phyloP scores from a whole-genome alignment of 2,113 vertebrate genomes.

The Natator depressus region DNA sequence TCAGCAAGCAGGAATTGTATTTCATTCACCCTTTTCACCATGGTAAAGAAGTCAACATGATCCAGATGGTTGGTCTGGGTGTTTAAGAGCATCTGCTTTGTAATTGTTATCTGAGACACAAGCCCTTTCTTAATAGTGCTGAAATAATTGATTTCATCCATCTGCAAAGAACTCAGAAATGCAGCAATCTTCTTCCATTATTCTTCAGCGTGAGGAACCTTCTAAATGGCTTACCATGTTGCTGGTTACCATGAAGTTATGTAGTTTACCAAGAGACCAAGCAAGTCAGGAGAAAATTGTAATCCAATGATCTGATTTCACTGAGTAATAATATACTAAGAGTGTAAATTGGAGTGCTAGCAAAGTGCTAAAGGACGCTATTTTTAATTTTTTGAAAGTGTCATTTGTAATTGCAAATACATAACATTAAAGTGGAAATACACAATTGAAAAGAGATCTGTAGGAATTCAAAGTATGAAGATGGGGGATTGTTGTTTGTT shows the following conservation, averaged over 20 bases:
- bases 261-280: slow-evolving; percentile 16
- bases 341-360: neutral
- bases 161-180: slow-evolving; percentile 55
- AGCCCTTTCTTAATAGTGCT: slow-evolving; percentile 73
- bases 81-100: slow-evolving; percentile 73
- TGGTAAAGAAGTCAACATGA: slow-evolving; percentile 72
- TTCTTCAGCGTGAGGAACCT: slow-evolving; percentile 22
- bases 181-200: slow-evolving; percentile 62
- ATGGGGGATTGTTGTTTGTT: neutral
- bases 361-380: neutral
- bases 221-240: slow-evolving; percentile 39
- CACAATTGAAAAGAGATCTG: too few species aligned
- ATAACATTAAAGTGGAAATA: neutral
- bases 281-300: neutral
- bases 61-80: slow-evolving; percentile 81
- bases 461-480: neutral
- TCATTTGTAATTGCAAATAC: neutral
- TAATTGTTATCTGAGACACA: slow-evolving; percentile 72
- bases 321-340: slow-evolving; percentile 7
- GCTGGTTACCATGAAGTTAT: slow-evolving; percentile 47
- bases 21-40: slow-evolving; percentile 76
- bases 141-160: slow-evolving; percentile 82
- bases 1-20: slow-evolving; percentile 78
- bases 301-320: neutral
- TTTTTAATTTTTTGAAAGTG: neutral